Evolutionary conservation across 2,888 invertebrate species (phyloP), one percentile per base, ranked within the genome.

Genomic region (Archaeoteleia sp.): DNA sequence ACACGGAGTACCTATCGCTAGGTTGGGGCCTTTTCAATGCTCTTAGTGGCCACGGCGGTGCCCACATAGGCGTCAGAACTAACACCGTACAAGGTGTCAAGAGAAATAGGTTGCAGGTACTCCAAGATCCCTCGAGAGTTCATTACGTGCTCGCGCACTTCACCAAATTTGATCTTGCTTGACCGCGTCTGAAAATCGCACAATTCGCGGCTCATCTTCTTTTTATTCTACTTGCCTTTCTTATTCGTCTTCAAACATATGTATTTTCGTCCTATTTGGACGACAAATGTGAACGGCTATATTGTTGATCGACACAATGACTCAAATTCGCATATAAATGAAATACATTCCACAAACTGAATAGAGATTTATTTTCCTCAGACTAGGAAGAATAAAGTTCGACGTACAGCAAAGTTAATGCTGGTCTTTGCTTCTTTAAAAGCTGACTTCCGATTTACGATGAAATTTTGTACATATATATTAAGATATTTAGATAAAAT

Each of bases 71-170:
- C 82, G 84, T 83, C 80, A 84, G 82, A 84, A 81, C 83, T 83
- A 84, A 85, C 84, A 83, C 84, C 78, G 80, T 82, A 79, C 82
- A 80, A 80, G 82, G 81, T 82, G 82, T 82, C 82, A 83, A 78
- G 79, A 71, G 70, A 72, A 73, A 73, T 75, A 76, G 67, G 73
- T 71, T 67, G 73, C 65, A 65, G 72, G 71, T 67, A 71, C 69
- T 71, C 48, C 54, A 60, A 60, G 54, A 58, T 61, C 46, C 58
- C 40, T 60, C 45, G 20, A 66, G 62, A 55, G 67, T 74, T 74
- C 73, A 68, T 74, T 74, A 74, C 72, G 62, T 30, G 60, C 35
- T 25, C 63, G 37, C 39, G 45, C 42, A 54, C 51, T 55, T 37
- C 45, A 30, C 43, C 39, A 57, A 67, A 53, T 63, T 42, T 14